A percentile compares a stretch with the other conserved stretches of the same genome.
These are phyloP conservation scores for Verasper variegatus DNA, from an alignment of 2,113 vertebrate species.

Conservation along the genomic window DNA sequence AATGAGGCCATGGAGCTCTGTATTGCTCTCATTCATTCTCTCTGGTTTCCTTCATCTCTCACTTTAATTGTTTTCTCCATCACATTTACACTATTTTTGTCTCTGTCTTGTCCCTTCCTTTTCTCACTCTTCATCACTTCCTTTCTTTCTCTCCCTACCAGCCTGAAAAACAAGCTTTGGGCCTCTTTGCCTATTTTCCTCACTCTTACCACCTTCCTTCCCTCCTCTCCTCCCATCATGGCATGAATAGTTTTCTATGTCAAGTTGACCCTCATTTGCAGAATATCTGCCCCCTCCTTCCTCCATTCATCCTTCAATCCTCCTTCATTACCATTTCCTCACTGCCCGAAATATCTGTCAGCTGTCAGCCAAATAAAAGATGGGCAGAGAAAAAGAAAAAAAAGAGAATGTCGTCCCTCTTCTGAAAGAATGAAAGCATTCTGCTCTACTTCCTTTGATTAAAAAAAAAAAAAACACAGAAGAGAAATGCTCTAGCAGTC, in stretches of 20 bases:
- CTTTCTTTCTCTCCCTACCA: neutral
- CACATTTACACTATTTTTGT: slow-evolving; percentile 10
- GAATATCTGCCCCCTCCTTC: slow-evolving; percentile 6
- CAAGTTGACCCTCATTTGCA: slow-evolving; percentile 40
- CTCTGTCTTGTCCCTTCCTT: neutral
- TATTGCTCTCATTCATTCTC: slow-evolving; percentile 39
- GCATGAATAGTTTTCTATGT: slow-evolving; percentile 56
- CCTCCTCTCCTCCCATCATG: neutral
- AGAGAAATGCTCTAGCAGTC: neutral
- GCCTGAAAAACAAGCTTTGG: neutral
- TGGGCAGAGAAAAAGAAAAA: neutral
- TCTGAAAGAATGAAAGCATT: slow-evolving; percentile 45
- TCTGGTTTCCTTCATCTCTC: neutral
- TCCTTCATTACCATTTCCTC: slow-evolving; percentile 39
- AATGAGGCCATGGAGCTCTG: slow-evolving; percentile 43
- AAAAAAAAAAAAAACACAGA: neutral
- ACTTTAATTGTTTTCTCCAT: slow-evolving; percentile 1
- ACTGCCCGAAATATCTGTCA: slow-evolving; percentile 54
- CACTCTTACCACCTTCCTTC: neutral
- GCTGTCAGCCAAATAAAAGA: slow-evolving; percentile 43
- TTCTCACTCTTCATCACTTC: neutral
- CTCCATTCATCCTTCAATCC: slow-evolving; percentile 22
- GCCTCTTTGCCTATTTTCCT: neutral
- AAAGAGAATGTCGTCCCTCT: slow-evolving; percentile 12
- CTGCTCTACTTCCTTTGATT: slow-evolving; percentile 44